Percentiles rank a stretch among this genome's conserved stretches.
phyloP scores from a whole-genome alignment of 2,113 vertebrate species.

The Limnothrissa miodon region DNA sequence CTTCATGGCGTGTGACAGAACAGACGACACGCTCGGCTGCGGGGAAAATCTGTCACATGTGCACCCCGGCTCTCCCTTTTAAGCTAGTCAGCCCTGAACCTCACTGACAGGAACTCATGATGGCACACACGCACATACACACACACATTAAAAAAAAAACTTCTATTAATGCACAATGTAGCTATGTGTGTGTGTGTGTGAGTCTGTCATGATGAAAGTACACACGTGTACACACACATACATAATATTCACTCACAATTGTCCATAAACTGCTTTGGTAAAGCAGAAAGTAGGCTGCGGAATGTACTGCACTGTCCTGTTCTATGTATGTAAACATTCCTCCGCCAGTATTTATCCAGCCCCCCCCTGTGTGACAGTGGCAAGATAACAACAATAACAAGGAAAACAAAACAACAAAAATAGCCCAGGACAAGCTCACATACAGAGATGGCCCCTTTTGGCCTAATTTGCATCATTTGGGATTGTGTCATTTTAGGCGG shows the following conservation, averaged over 20 bases:
- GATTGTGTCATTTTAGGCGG: neutral
- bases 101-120: neutral
- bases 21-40: conserved; percentile 31
- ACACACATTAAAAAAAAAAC: too few relatives aligned
- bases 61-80: neutral
- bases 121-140: neutral
- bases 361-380: neutral
- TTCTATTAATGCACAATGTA: too few relatives aligned
- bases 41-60: conserved; percentile 54
- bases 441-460: neutral
- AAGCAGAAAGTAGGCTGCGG: neutral
- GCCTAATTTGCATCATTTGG: neutral
- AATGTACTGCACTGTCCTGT: neutral
- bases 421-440: neutral
- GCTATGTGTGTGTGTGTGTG: neutral
- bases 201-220: too few relatives aligned
- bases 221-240: neutral
- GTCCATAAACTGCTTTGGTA: neutral
- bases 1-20: conserved; percentile 49
- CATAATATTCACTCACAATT: neutral
- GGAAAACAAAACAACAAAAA: neutral
- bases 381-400: conserved; percentile 1
- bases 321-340: neutral
- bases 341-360: neutral
- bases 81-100: neutral